Base-by-base conservation (phyloP, 1,140 invertebrate genomes). In the Drosophila guanche region DNA sequence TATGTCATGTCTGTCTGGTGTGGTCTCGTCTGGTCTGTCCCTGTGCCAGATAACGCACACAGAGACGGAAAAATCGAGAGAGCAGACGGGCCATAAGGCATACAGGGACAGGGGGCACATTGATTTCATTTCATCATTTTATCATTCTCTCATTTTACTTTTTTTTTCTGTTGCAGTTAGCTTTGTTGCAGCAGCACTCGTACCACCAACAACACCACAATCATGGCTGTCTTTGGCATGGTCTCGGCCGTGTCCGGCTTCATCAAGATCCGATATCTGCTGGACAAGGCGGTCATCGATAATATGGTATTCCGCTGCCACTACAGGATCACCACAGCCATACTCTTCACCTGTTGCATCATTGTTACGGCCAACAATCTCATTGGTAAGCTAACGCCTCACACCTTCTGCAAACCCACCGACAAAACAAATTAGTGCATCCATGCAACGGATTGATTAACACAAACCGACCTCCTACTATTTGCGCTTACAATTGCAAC, bases 221-320 rank as follows among this genome's bases (percentile, higher is more conserved):
- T 94, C 91, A 97, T 97, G 96, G 94, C 95, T 76, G 93, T 97
- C 55, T 95, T 97, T 78, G 95, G 95, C 45, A 93, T 97, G 93
- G 94, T 95, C 46, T 96, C 96, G 77, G 94, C 96, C 62, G 95
- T 97, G 59, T 96, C 96, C 92, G 95, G 95, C 91, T 97, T 97
- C 91, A 93, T 97, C 78, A 97, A 97, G 93, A 95, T 97, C 76
- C 95, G 96, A 89, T 96, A 95, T 93, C 93, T 97, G 53, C 93
- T 96, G 85, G 96, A 97, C 93, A 96, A 96, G 90, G 96, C 96
- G 57, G 93, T 96, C 63, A 97, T 97, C 79, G 97, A 98, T 92
- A 97, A 97, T 90, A 95, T 96, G 93, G 94, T 97, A 5, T 98
- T 98, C 93, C 93, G 97, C 61, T 95, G 97, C 70, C 97, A 98